Evolutionary conservation across 2,797 vertebrate genomes (phyloP).

Genomic region (Fundulus diaphanus): DNA sequence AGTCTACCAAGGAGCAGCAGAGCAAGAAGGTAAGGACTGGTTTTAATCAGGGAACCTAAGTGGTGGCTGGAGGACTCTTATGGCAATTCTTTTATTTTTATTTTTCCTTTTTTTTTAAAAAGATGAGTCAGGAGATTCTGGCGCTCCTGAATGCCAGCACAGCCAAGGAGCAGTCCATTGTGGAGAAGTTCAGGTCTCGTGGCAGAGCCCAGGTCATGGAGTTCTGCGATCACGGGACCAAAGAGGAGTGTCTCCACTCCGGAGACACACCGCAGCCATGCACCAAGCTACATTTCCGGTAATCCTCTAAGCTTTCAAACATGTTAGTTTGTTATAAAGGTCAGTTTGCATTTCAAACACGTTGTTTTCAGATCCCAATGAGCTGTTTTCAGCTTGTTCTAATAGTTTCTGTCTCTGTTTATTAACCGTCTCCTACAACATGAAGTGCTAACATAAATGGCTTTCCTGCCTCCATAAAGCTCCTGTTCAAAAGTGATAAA

Average conservation of each 20-base stretch:
- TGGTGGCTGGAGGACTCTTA: not conserved
- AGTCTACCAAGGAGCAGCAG: conserved; percentile 95
- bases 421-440: not conserved
- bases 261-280: conserved; percentile 89
- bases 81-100: not conserved
- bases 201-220: conserved; percentile 95
- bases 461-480: not conserved
- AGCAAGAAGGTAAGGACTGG: conserved; percentile 89
- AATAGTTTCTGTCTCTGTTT: not conserved
- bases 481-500: not conserved
- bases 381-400: not conserved
- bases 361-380: too few relatives aligned
- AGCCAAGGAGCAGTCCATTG: conserved; percentile 95
- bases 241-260: conserved; percentile 91
- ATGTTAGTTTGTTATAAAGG: not conserved
- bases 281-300: conserved; percentile 93
- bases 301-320: not conserved
- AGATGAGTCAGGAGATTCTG: conserved; percentile 95
- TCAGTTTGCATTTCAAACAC: too few relatives aligned
- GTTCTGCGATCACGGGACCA: conserved; percentile 95
- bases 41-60: not conserved
- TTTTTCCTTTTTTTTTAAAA: not conserved
- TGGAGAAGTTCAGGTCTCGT: conserved; percentile 93
- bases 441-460: not conserved
- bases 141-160: conserved; percentile 94